Percentiles rank a stretch among this genome's conserved stretches.
Evolutionary conservation across 1,140 invertebrate genomes (phyloP).

Genomic region (Drosophila jambulina): DNA sequence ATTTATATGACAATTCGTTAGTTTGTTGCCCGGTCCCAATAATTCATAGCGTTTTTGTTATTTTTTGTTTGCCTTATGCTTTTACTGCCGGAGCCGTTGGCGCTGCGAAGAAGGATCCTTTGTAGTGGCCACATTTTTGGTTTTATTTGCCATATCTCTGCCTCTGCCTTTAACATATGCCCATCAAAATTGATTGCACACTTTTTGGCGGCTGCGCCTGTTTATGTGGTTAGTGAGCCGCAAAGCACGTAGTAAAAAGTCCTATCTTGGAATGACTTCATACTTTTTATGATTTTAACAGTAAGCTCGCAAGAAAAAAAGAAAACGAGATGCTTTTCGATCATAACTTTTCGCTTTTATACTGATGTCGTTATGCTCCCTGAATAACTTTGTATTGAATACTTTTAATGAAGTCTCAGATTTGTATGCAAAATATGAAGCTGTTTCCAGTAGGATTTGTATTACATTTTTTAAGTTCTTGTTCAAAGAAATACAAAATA

Average conservation of each 20-base stretch:
- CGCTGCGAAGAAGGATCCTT: constrained; percentile 2
- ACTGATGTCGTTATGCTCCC: neutral
- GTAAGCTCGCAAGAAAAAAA: constrained; percentile 1
- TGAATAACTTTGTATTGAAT: constrained; percentile 10
- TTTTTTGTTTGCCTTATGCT: constrained; percentile 38
- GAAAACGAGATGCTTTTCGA: constrained; percentile 14
- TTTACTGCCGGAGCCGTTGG: constrained; percentile 30
- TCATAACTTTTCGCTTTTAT: constrained; percentile 19
- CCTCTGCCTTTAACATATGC: constrained; percentile 51
- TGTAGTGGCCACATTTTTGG: constrained; percentile 34
- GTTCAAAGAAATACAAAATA: neutral
- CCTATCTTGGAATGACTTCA: constrained; percentile 7
- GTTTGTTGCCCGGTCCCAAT: constrained; percentile 46
- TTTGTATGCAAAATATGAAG: neutral
- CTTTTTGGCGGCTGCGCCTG: constrained; percentile 28
- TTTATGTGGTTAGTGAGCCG: constrained; percentile 57
- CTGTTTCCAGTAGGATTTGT: too few species aligned
- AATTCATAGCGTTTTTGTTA: constrained; percentile 41
- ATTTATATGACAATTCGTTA: constrained; percentile 65
- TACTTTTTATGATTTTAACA: constrained; percentile 61
- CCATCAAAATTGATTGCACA: constrained; percentile 68
- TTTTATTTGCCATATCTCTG: constrained; percentile 11
- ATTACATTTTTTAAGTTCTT: neutral
- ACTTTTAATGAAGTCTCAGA: constrained; percentile 8
- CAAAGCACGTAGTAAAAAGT: constrained; percentile 48